These are phyloP conservation scores for Aythya baeri DNA, from an alignment of 2,113 vertebrate species.

Conservation along the genomic window DNA sequence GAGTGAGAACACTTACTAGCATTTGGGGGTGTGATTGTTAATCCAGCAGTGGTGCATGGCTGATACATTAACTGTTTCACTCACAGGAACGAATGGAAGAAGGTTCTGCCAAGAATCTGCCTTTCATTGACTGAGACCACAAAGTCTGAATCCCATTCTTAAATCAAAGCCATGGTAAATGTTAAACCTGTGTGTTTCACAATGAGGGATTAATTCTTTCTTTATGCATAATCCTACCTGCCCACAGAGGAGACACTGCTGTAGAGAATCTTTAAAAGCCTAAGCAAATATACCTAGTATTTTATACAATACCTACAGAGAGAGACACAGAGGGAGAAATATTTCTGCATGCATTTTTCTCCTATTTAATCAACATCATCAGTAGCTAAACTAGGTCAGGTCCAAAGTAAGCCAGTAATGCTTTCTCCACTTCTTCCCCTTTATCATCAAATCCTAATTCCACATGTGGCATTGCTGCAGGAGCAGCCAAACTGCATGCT, in stretches of 20 bases:
- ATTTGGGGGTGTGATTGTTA: conserved; percentile 25
- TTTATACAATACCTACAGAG: not conserved
- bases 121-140: not conserved
- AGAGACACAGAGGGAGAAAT: not conserved
- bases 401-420: not conserved
- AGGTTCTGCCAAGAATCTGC: conserved; percentile 9
- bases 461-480: not conserved
- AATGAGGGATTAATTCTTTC: conserved; percentile 12
- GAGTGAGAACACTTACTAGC: conserved; percentile 35
- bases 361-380: not conserved
- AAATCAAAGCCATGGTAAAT: not conserved
- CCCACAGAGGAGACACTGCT: not conserved
- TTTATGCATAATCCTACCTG: conserved; percentile 3
- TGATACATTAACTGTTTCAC: conserved; percentile 43
- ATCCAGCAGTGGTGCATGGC: conserved; percentile 12
- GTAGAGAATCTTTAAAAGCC: not conserved
- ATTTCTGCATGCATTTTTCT: not conserved
- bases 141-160: not conserved
- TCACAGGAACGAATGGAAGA: not conserved
- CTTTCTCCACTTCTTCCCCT: not conserved
- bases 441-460: not conserved
- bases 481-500: not conserved
- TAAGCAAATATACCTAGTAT: not conserved
- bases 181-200: not conserved
- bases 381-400: not conserved